phyloP scores from a whole-genome alignment of 2,797 vertebrate species.

The Danionella dracula region DNA sequence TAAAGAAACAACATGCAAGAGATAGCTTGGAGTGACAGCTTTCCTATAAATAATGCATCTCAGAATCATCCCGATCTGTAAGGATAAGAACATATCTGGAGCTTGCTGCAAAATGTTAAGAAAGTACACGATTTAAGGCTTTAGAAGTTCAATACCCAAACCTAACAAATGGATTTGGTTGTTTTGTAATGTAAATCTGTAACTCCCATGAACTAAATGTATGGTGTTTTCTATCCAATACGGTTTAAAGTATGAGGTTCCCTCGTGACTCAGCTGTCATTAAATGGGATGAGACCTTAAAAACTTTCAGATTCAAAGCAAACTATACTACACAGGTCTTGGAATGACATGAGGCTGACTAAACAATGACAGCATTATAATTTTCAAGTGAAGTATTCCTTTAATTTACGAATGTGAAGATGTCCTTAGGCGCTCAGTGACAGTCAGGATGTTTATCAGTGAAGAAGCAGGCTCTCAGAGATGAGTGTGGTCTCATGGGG shows the following conservation, averaged over 20 bases:
- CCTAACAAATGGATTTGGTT: neutral
- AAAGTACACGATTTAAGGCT: neutral
- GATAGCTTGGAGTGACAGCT: neutral
- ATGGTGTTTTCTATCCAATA: neutral
- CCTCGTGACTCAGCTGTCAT: neutral
- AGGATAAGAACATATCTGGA: neutral
- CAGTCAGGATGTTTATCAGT: constrained; percentile 29
- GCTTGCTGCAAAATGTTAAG: neutral
- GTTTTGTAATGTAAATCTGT: neutral
- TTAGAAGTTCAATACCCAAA: neutral
- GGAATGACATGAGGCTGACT: neutral
- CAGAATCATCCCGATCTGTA: neutral
- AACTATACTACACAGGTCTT: too few relatives aligned
- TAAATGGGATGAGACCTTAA: neutral
- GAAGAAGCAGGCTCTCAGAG: constrained; percentile 9
- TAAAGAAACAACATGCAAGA: neutral
- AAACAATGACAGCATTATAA: neutral
- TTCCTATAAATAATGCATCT: neutral
- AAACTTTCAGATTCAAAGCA: neutral
- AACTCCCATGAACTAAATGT: neutral
- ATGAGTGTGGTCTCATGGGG: constrained; percentile 11
- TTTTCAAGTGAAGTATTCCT: neutral
- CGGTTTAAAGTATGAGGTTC: neutral
- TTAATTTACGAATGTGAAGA: constrained; percentile 7
- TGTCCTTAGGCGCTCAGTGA: neutral